Percentiles rank a stretch among this genome's conserved stretches.
phyloP scores from a whole-genome alignment of 2,888 invertebrate genomes.

The Lochmaea crataegi region DNA sequence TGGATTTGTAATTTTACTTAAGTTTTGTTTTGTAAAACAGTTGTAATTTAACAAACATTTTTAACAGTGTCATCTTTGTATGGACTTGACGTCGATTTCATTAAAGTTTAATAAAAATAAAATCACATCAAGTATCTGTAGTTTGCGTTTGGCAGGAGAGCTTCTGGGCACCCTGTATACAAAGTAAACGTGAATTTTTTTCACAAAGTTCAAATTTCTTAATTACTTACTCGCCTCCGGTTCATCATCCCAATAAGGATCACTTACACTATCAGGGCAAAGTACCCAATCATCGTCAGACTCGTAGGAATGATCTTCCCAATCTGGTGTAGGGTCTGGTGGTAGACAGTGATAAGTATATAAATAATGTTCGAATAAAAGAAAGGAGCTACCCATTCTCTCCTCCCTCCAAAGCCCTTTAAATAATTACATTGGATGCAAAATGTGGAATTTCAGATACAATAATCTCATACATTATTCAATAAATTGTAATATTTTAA shows the following conservation, averaged over 20 bases:
- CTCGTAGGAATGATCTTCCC: not conserved
- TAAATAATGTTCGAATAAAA: conserved; percentile 40
- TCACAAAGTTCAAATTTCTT: too few species aligned
- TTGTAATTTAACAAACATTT: too few species aligned
- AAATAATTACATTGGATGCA: not conserved
- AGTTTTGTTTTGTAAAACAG: too few species aligned
- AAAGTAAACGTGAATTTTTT: too few species aligned
- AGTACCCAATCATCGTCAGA: not conserved
- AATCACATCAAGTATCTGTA: too few species aligned
- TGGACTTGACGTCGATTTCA: too few species aligned
- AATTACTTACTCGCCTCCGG: not conserved
- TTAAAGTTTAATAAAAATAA: too few species aligned
- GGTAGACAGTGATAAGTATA: conserved; percentile 10
- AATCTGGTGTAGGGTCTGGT: not conserved
- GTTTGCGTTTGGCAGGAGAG: too few species aligned
- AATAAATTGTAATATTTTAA: too few species aligned
- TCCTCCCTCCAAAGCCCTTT: not conserved
- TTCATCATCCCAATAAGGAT: not conserved
- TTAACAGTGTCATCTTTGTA: too few species aligned
- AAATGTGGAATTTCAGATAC: not conserved
- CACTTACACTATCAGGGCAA: not conserved
- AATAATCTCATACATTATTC: not conserved
- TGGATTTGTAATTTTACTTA: too few species aligned
- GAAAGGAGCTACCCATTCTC: conserved; percentile 41
- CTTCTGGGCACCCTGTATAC: too few species aligned